Conservation (phyloP, 1,140 invertebrate genomes). For the Papilio dardanus region DNA sequence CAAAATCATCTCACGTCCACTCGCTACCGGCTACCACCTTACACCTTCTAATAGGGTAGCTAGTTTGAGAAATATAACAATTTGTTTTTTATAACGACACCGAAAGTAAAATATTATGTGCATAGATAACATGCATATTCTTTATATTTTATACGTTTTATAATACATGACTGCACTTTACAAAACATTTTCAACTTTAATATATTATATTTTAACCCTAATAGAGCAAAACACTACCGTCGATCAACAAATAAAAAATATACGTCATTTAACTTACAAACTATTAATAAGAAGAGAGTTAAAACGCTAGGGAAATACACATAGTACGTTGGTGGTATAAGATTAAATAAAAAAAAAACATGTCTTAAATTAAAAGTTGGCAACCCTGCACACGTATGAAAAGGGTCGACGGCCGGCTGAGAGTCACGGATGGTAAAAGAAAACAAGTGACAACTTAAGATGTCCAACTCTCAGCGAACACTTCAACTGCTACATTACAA, state of each 20-base stretch:
- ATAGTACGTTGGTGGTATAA: neutral
- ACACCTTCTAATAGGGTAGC: constrained; percentile 64
- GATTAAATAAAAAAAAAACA: constrained; percentile 1
- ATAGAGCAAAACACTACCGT: too few species aligned
- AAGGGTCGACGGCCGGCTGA: constrained; percentile 67
- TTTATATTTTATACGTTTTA: neutral
- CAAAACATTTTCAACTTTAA: too few species aligned
- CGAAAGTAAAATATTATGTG: too few species aligned
- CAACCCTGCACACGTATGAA: constrained; percentile 19
- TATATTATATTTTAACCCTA: too few species aligned
- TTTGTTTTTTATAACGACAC: neutral
- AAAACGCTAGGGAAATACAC: neutral
- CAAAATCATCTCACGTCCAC: constrained; percentile 67
- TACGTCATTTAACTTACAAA: too few species aligned
- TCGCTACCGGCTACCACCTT: constrained; percentile 72
- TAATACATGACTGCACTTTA: too few species aligned
- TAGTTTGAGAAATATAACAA: neutral
- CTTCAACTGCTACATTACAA: constrained; percentile 73
- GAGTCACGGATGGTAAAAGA: constrained; percentile 69
- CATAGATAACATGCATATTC: neutral
- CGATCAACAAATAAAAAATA: too few species aligned
- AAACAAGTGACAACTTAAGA: constrained; percentile 78
- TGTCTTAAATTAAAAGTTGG: neutral
- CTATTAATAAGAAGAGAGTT: neutral
- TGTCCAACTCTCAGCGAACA: constrained; percentile 62